Base-by-base conservation (phyloP, 2,113 vertebrate species). In the Cacatua alba region DNA sequence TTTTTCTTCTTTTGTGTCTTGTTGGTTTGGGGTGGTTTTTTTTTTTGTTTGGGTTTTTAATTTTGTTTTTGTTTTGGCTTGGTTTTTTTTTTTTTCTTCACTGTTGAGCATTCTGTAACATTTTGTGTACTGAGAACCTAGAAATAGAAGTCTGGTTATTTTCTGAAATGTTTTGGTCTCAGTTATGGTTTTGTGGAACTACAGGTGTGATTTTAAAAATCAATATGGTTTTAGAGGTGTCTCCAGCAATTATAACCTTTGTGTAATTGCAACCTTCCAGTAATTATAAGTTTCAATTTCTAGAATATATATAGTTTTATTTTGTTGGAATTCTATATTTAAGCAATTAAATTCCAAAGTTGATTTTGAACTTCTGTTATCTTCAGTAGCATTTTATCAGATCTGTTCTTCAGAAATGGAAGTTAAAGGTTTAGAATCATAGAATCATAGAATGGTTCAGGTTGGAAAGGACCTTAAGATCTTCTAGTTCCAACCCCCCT, bases 41-140 rank as follows among this genome's bases (percentile, higher is more conserved):
- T 49, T 49, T 17, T 31, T 31, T 18, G 49, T 15, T 74, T 46
- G 8, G 43, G 41, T 41, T 48, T 37, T 46, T 82, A 31, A 7
- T 20, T 55, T 55, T 55, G 29, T 12, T 55, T 55, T 55, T 55
- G 53, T 55, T 55, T 55, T 55, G 29, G 52, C 28, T 80, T 52
- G 12, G 37, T 37, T 39, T 28, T 48, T 49, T 51, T 51, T 82
- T 82, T 29, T 5, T 55, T n/a, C 16, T 29, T 80, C 70, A 49
- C 0, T 51, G 1, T 41, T 55, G 31, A 63, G 4, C 49, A 43
- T 74, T 81, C 41, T 20, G 10, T 41, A n/a, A 14, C 1, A 11
- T 68, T 82, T 71, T 43, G 63, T 1, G 1, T 23, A 31, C 49
- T 18, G 19, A 70, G 63, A 76, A 46, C 13, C 10, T 33, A 39